phyloP scores from a whole-genome alignment of 2,113 vertebrate species.

The Caranx ignobilis region DNA sequence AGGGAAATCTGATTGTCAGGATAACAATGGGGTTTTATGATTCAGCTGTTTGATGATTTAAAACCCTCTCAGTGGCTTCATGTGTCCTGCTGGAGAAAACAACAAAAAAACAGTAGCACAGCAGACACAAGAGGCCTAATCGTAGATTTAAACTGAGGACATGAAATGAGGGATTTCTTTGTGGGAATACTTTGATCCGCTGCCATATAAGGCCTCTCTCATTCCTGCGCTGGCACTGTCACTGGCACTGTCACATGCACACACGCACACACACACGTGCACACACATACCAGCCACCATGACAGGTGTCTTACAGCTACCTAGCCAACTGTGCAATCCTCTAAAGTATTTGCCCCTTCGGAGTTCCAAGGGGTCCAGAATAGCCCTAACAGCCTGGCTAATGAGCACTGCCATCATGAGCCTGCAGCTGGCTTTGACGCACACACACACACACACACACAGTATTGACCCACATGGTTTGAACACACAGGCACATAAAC shows the following conservation, averaged over 20 bases:
- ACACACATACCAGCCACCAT: neutral
- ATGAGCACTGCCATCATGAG: slow-evolving; percentile 64
- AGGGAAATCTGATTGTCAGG: slow-evolving; percentile 38
- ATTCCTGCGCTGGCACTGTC: neutral
- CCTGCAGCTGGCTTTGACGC: slow-evolving; percentile 64
- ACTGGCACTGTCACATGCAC: no score
- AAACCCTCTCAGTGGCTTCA: slow-evolving; percentile 24
- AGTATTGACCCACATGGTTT: neutral
- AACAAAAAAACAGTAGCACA: neutral
- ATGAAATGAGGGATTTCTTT: slow-evolving; percentile 18
- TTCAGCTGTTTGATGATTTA: slow-evolving; percentile 21
- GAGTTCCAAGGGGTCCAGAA: slow-evolving; percentile 53
- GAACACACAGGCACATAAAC: neutral
- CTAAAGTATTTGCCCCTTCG: slow-evolving; percentile 40
- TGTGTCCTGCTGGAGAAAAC: neutral
- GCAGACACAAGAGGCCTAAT: slow-evolving; percentile 4
- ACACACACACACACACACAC: neutral
- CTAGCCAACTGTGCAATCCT: slow-evolving; percentile 51
- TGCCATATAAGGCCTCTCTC: neutral
- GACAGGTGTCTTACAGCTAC: slow-evolving; percentile 5
- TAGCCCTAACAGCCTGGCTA: slow-evolving; percentile 58
- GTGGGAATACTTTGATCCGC: slow-evolving; percentile 21
- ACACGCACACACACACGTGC: neutral
- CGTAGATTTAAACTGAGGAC: slow-evolving; percentile 6
- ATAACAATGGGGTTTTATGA: slow-evolving; percentile 13